Evolutionary conservation across 2,888 invertebrate species (phyloP).

Genomic region (Caenorhabditis drosophilae): DNA sequence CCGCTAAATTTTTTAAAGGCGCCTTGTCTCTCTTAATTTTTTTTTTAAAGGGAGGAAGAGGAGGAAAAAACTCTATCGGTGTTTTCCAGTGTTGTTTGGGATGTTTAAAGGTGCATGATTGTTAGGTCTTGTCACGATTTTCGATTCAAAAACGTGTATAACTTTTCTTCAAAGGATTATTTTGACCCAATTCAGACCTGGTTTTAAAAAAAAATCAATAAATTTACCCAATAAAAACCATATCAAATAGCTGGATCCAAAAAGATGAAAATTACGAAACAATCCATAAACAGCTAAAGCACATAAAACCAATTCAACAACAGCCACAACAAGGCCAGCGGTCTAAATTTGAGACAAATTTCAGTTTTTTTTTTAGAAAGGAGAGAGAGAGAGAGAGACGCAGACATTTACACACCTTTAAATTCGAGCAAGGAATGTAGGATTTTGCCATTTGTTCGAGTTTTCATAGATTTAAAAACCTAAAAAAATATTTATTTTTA

Average conservation of each 20-base stretch:
- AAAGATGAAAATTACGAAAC: constrained; percentile 65
- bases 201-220: no score
- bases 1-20: no score
- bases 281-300: constrained; percentile 66
- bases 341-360: constrained; percentile 41
- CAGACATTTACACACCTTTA: no score
- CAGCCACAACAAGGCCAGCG: constrained; percentile 65
- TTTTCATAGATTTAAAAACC: constrained; percentile 1
- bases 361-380: neutral
- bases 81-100: no score
- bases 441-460: constrained; percentile 26
- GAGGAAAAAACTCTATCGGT: no score
- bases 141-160: no score
- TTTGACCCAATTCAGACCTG: no score
- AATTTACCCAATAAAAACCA: constrained; percentile 68
- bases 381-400: neutral
- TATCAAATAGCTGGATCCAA: constrained; percentile 63
- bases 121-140: no score
- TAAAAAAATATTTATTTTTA: neutral
- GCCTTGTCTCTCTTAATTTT: no score
- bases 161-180: no score
- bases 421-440: constrained; percentile 33
- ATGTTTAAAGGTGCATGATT: no score
- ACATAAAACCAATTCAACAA: constrained; percentile 66
- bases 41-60: no score